phyloP scores from a whole-genome alignment of 2,113 vertebrate genomes.

The Ellobius talpinus region DNA sequence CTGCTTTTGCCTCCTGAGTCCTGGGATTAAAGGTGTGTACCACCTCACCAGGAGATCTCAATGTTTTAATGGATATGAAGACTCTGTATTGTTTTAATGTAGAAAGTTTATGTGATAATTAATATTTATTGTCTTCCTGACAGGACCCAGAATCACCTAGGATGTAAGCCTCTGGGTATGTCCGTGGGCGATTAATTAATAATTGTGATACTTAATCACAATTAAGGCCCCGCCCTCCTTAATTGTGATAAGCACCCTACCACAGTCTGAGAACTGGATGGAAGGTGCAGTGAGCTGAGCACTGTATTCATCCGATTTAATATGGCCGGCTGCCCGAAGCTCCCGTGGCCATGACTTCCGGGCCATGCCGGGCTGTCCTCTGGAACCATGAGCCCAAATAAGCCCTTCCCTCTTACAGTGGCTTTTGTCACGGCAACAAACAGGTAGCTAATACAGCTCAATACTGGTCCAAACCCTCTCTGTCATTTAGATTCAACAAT shows the following conservation, averaged over 20 bases:
- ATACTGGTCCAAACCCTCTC: not conserved
- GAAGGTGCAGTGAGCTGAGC: not conserved
- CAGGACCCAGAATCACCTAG: not conserved
- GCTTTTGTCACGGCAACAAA: not conserved
- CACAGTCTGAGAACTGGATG: not conserved
- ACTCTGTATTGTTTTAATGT: conserved; percentile 24
- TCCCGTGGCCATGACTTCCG: not conserved
- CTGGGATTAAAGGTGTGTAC: not conserved
- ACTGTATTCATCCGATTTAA: not conserved
- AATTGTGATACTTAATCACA: not conserved
- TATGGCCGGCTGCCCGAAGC: not conserved
- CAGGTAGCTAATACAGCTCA: not conserved
- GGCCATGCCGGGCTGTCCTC: not conserved
- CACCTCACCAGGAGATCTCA: not conserved
- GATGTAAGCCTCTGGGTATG: not conserved
- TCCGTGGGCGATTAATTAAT: not conserved
- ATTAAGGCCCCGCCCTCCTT: not conserved
- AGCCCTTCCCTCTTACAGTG: not conserved
- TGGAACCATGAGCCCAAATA: not conserved
- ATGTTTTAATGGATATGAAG: not conserved
- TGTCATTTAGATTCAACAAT: not conserved
- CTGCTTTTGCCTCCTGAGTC: not conserved
- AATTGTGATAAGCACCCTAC: not conserved
- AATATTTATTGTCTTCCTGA: not conserved
- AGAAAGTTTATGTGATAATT: not conserved